Percentiles rank a stretch among this genome's conserved stretches.
These are phyloP conservation scores for Eupithecia vulgata DNA, from an alignment of 2,888 invertebrate species.

Conservation along the genomic window DNA sequence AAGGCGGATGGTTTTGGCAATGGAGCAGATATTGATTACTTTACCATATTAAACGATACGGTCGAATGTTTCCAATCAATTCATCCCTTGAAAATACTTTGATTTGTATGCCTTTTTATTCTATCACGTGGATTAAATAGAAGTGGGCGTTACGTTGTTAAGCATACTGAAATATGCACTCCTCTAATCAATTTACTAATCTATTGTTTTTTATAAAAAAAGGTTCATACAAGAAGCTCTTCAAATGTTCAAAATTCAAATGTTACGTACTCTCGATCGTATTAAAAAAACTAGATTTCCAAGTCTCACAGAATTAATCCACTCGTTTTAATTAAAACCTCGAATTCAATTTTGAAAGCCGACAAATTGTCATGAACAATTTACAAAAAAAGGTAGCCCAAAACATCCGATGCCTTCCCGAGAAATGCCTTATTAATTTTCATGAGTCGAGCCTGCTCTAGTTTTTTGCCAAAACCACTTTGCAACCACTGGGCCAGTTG, in stretches of 20 bases:
- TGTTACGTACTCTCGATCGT: background rate
- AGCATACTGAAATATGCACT: no score
- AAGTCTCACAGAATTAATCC: background rate
- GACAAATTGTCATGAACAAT: conserved; percentile 52
- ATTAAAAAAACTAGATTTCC: background rate
- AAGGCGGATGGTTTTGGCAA: background rate
- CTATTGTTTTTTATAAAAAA: background rate
- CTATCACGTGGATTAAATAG: background rate
- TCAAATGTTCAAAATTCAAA: background rate
- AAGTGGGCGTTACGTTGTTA: background rate
- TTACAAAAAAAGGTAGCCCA: conserved; percentile 45
- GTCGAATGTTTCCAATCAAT: no score
- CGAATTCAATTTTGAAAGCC: conserved; percentile 55
- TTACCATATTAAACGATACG: background rate
- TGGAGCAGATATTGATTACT: background rate
- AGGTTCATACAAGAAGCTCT: background rate
- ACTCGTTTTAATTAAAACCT: conserved; percentile 49
- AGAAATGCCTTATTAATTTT: conserved; percentile 70
- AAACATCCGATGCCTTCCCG: conserved; percentile 54
- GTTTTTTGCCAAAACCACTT: conserved; percentile 56
- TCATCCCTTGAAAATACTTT: no score
- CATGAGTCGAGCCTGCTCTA: conserved; percentile 69
- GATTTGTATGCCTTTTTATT: no score
- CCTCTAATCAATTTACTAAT: background rate
- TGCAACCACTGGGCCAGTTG: background rate